These are phyloP conservation scores for Vimba vimba DNA, from an alignment of 2,113 vertebrate species.

Conservation along the genomic window DNA sequence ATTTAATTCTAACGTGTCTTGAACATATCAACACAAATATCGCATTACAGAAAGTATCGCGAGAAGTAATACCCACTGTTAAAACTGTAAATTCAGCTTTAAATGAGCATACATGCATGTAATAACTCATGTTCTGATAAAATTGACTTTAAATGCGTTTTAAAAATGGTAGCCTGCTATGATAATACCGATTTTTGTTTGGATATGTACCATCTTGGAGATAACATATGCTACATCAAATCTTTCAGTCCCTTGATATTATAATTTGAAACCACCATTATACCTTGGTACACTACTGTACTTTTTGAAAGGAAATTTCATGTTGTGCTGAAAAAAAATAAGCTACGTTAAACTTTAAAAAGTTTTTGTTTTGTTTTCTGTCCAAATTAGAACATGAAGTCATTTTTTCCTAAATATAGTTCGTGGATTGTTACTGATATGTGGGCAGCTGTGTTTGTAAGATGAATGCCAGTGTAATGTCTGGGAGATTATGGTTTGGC, in stretches of 20 bases:
- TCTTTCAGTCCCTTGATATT: no score
- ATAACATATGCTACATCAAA: neutral
- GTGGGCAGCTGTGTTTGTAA: constrained; percentile 15
- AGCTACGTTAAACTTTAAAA: no score
- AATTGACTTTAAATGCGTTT: neutral
- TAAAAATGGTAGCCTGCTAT: neutral
- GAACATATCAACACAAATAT: neutral
- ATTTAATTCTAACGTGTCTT: no score
- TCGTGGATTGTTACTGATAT: neutral
- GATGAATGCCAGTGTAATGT: neutral
- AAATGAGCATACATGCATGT: neutral
- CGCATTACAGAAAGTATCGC: constrained; percentile 9
- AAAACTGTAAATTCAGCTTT: neutral
- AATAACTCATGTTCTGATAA: neutral
- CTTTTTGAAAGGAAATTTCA: neutral
- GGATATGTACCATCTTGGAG: neutral
- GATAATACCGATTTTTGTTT: neutral
- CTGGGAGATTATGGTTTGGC: neutral
- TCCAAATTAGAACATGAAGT: neutral
- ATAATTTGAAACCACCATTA: neutral
- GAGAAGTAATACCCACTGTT: neutral
- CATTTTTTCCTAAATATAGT: neutral
- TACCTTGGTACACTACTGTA: neutral
- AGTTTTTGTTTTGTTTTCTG: neutral
- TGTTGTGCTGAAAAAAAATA: neutral